A percentile compares a stretch with the other conserved stretches of the same genome.
Evolutionary conservation across 2,113 vertebrate genomes (phyloP).

Genomic region (Todiramphus chloris): DNA sequence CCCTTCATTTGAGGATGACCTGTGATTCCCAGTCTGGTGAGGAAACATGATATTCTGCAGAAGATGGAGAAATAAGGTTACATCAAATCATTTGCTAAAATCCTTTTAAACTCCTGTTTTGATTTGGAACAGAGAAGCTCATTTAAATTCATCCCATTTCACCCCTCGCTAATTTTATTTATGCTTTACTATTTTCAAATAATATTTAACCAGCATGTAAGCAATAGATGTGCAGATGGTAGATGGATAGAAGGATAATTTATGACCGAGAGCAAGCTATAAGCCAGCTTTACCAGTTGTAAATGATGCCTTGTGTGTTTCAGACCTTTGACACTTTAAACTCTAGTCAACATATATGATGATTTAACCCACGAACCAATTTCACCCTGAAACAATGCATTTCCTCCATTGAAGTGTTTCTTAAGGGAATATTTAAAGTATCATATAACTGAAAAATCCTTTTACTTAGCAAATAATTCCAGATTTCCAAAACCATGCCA

Average conservation of each 20-base stretch:
- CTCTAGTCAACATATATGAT: neutral
- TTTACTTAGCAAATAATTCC: neutral
- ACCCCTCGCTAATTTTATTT: neutral
- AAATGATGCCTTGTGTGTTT: neutral
- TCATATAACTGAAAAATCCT: neutral
- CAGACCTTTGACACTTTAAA: conserved; percentile 11
- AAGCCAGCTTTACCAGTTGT: neutral
- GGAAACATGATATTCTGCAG: neutral
- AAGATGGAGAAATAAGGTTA: neutral
- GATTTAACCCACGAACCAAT: neutral
- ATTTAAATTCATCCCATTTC: neutral
- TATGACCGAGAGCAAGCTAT: neutral
- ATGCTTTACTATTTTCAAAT: neutral
- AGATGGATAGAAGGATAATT: neutral
- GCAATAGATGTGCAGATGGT: neutral
- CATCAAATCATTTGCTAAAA: neutral
- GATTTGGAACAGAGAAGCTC: neutral
- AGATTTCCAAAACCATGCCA: neutral
- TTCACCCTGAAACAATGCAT: neutral
- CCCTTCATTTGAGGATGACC: neutral
- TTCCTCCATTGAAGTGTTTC: conserved; percentile 17
- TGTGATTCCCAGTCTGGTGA: neutral
- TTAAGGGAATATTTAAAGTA: neutral
- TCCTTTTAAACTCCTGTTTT: neutral
- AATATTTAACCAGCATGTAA: neutral